Evolutionary conservation across 2,888 invertebrate genomes (phyloP).

Genomic region (Hofmannophila pseudospretella): DNA sequence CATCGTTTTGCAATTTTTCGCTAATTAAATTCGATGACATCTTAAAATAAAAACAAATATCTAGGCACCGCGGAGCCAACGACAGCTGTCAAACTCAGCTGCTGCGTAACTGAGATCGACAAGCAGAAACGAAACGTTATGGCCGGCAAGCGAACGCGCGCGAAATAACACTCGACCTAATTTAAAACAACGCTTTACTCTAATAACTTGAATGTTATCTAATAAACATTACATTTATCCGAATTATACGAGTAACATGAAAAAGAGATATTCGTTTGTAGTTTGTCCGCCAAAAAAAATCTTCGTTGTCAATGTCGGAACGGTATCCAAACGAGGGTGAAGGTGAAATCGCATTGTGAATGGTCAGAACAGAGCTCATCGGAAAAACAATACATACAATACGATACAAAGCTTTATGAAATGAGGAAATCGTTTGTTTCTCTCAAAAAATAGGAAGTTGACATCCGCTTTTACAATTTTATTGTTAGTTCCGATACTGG

Average conservation of each 20-base stretch:
- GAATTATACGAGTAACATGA: conserved; percentile 19
- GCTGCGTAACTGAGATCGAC: conserved; percentile 52
- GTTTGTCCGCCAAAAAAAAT: too few species aligned
- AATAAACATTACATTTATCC: conserved; percentile 26
- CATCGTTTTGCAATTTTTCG: conserved; percentile 60
- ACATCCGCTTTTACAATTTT: background rate
- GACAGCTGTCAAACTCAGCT: conserved; percentile 54
- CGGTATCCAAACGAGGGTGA: conserved; percentile 32
- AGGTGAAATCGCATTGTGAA: conserved; percentile 29
- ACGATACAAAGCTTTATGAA: conserved; percentile 13
- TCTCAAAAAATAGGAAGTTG: conserved; percentile 13
- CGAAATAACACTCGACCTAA: conserved; percentile 55
- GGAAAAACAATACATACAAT: conserved; percentile 18
- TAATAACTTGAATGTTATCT: conserved; percentile 23
- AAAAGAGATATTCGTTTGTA: too few species aligned
- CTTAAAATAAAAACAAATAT: conserved; percentile 30
- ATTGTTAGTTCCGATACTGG: conserved; percentile 12
- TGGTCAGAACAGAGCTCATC: conserved; percentile 13
- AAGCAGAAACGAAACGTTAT: conserved; percentile 51
- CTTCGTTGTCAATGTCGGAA: conserved; percentile 37
- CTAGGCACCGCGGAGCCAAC: conserved; percentile 34
- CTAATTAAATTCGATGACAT: conserved; percentile 65
- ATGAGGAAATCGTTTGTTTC: conserved; percentile 8
- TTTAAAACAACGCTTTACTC: conserved; percentile 32
- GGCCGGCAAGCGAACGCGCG: conserved; percentile 34